Percentiles rank a stretch among this genome's conserved stretches.
phyloP scores from a whole-genome alignment of 2,888 invertebrate genomes.

The Encarsia formosa region DNA sequence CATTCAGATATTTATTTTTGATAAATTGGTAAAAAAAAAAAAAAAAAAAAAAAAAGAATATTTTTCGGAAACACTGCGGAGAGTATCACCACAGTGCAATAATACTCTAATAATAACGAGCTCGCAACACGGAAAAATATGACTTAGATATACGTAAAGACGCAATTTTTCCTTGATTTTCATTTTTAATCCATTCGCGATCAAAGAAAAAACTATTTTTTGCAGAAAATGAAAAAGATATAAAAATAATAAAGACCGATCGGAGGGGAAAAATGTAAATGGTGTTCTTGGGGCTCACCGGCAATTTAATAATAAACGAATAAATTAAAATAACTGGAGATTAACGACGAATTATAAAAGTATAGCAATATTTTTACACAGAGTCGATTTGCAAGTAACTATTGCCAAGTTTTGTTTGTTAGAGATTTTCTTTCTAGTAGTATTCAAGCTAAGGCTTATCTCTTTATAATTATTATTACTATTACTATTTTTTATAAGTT shows the following conservation, averaged over 20 bases:
- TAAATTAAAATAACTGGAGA: slow-evolving; percentile 18
- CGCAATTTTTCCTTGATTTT: slow-evolving; percentile 10
- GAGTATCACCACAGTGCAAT: slow-evolving; percentile 47
- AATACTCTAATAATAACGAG: slow-evolving; percentile 24
- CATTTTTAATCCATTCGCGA: slow-evolving; percentile 14
- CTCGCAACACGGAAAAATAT: slow-evolving; percentile 23
- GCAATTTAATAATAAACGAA: slow-evolving; percentile 9
- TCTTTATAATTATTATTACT: no score
- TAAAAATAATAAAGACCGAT: not conserved
- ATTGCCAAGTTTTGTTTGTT: slow-evolving; percentile 32
- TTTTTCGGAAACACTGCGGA: slow-evolving; percentile 24
- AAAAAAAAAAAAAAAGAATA: not conserved
- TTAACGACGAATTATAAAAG: slow-evolving; percentile 27
- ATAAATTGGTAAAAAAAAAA: slow-evolving; percentile 3
- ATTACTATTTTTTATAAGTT: slow-evolving; percentile 28
- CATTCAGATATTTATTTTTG: not conserved
- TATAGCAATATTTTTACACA: slow-evolving; percentile 46
- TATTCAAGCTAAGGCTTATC: slow-evolving; percentile 26
- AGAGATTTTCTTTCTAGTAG: slow-evolving; percentile 16
- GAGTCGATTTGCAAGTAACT: slow-evolving; percentile 39
- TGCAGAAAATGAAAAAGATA: slow-evolving; percentile 24
- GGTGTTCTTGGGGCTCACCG: slow-evolving; percentile 15
- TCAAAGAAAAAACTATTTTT: slow-evolving; percentile 27
- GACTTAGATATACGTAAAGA: slow-evolving; percentile 18
- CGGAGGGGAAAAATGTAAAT: not conserved